These are phyloP conservation scores for Emys orbicularis DNA, from an alignment of 2,797 vertebrate species.

Conservation along the genomic window DNA sequence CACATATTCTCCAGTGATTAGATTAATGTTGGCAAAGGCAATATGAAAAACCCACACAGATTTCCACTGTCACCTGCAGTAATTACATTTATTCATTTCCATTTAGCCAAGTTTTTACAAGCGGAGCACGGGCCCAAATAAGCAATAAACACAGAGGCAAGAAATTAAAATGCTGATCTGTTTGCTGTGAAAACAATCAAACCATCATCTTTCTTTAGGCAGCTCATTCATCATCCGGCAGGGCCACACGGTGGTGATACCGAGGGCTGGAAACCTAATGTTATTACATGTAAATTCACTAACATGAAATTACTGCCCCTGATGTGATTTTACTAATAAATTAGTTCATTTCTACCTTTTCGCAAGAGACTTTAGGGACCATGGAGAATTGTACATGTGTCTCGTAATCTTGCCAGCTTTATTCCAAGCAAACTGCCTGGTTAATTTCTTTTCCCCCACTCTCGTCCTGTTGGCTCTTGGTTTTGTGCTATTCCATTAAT, in stretches of 20 bases:
- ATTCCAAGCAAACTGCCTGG: constrained; percentile 70
- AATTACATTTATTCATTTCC: constrained; percentile 93
- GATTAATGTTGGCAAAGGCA: constrained; percentile 88
- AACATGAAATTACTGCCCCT: constrained; percentile 90
- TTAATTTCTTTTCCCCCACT: constrained; percentile 39
- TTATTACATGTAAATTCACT: constrained; percentile 92
- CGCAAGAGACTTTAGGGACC: constrained; percentile 83
- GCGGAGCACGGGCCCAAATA: constrained; percentile 89
- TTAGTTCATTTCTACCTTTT: constrained; percentile 89
- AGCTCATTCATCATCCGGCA: constrained; percentile 88
- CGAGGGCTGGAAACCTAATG: constrained; percentile 84
- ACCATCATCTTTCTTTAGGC: constrained; percentile 90
- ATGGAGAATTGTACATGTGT: constrained; percentile 81
- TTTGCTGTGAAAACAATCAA: constrained; percentile 92
- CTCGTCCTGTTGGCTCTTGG: constrained; percentile 10
- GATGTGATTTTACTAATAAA: constrained; percentile 92
- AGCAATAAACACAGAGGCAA: constrained; percentile 91
- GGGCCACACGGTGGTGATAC: constrained; percentile 83
- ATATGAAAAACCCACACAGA: constrained; percentile 90
- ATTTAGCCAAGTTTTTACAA: constrained; percentile 91
- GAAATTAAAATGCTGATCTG: constrained; percentile 93
- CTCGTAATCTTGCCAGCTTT: constrained; percentile 73
- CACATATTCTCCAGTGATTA: constrained; percentile 87
- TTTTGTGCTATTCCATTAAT: constrained; percentile 64
- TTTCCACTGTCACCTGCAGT: constrained; percentile 89